A percentile compares a stretch with the other conserved stretches of the same genome.
Evolutionary conservation across 2,888 invertebrate genomes (phyloP).

Genomic region (Hemaris fuciformis): DNA sequence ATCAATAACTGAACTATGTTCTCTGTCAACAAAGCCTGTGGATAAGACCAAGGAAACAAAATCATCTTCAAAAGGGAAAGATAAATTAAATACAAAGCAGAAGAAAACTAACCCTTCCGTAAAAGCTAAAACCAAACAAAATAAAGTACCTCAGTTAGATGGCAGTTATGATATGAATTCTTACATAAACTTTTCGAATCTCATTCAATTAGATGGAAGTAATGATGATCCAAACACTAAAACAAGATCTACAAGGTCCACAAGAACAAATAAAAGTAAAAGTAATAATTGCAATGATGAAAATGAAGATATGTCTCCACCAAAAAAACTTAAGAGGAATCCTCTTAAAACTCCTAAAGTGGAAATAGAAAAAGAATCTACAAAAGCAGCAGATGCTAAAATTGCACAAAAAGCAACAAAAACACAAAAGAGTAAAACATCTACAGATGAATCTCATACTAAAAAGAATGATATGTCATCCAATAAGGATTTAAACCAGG

Average conservation of each 20-base stretch:
- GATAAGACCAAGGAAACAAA: slow-evolving; percentile 37
- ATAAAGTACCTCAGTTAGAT: slow-evolving; percentile 79
- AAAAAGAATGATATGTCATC: not conserved
- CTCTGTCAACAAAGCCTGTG: slow-evolving; percentile 75
- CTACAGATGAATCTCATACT: not conserved
- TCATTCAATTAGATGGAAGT: slow-evolving; percentile 63
- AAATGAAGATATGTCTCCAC: slow-evolving; percentile 54
- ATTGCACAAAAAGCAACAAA: slow-evolving; percentile 16
- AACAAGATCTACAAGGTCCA: slow-evolving; percentile 42
- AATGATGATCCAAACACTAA: slow-evolving; percentile 44
- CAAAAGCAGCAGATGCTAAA: not conserved
- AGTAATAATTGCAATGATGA: slow-evolving; percentile 27
- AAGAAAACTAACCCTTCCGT: slow-evolving; percentile 24
- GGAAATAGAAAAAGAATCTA: not conserved
- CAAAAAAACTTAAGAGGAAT: slow-evolving; percentile 51
- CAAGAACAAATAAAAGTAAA: slow-evolving; percentile 37
- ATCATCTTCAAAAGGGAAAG: slow-evolving; percentile 21
- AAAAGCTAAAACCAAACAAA: slow-evolving; percentile 33
- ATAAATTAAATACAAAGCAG: slow-evolving; percentile 22
- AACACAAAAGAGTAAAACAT: not conserved
- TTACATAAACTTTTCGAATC: slow-evolving; percentile 36
- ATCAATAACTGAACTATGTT: slow-evolving; percentile 82
- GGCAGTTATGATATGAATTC: slow-evolving; percentile 67
- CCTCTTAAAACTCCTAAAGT: not conserved
- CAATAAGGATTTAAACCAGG: not conserved